phyloP scores from a whole-genome alignment of 1,140 invertebrate species.

The Drosophila obscura region DNA sequence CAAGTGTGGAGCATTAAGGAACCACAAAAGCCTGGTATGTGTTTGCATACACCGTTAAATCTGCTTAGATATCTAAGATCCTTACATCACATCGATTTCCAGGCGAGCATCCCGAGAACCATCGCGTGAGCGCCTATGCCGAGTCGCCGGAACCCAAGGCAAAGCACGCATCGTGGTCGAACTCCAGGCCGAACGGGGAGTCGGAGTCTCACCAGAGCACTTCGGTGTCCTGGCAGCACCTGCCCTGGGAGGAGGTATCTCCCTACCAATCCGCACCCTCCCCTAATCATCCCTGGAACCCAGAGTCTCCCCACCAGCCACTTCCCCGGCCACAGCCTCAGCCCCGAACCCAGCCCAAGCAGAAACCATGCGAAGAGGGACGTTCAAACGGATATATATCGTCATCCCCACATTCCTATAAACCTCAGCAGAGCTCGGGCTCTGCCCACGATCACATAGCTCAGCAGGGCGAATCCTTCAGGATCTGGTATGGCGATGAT shows the following conservation, averaged over 20 bases:
- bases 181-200: neutral
- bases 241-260: constrained; percentile 54
- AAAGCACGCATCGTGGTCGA: neutral
- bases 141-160: constrained; percentile 25
- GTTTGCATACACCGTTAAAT: neutral
- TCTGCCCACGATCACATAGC: neutral
- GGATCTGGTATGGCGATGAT: constrained; percentile 40
- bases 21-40: constrained; percentile 36
- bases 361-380: constrained; percentile 12
- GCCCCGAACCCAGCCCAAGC: neutral
- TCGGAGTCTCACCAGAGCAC: constrained; percentile 8
- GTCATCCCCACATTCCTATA: neutral
- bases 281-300: constrained; percentile 9
- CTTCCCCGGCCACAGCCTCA: neutral
- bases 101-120: constrained; percentile 17
- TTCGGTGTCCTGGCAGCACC: constrained; percentile 43
- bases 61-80: neutral
- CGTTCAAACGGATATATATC: neutral
- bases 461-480: constrained; percentile 16
- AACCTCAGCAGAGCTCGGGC: neutral
- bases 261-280: constrained; percentile 31
- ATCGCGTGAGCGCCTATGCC: constrained; percentile 35
- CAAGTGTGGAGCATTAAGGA: constrained; percentile 47
- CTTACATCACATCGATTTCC: neutral
- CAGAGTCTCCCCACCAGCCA: neutral